Percentiles rank a stretch among this genome's conserved stretches.
Evolutionary conservation across 2,888 invertebrate species (phyloP).

Genomic region (Cecidostiba fungosa): DNA sequence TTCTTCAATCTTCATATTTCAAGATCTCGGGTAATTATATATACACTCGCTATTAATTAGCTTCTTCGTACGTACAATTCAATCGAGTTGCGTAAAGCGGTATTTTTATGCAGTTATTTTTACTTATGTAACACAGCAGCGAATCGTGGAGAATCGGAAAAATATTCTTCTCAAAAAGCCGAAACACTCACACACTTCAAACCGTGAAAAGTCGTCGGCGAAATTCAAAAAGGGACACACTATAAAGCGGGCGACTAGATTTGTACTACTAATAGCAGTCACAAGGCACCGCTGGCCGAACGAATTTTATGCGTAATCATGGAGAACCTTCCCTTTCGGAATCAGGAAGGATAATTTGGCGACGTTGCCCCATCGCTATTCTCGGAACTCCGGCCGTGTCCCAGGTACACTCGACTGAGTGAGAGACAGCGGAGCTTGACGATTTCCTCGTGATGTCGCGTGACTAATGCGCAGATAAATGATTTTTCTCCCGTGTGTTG

Average conservation of each 20-base stretch:
- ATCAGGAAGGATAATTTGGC: slow-evolving; percentile 42
- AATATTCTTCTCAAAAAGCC: too few species aligned
- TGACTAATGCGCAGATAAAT: slow-evolving; percentile 58
- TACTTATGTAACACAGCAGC: too few species aligned
- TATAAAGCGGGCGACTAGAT: slow-evolving; percentile 16
- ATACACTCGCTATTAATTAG: neutral
- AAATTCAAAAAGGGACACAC: neutral
- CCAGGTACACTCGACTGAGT: slow-evolving; percentile 22
- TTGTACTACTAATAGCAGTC: slow-evolving; percentile 9
- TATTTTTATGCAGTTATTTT: too few species aligned
- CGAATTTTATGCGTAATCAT: slow-evolving; percentile 55
- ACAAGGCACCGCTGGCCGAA: neutral
- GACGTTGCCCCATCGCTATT: slow-evolving; percentile 25
- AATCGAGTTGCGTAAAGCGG: too few species aligned
- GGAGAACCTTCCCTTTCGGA: slow-evolving; percentile 1
- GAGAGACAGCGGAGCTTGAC: slow-evolving; percentile 5
- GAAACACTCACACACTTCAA: neutral
- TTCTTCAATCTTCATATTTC: neutral
- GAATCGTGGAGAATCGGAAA: too few species aligned
- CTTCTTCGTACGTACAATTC: too few species aligned
- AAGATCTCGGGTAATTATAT: neutral
- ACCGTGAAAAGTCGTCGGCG: neutral
- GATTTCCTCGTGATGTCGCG: slow-evolving; percentile 40
- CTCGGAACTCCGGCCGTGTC: slow-evolving; percentile 35
- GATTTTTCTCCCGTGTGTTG: slow-evolving; percentile 8